phyloP scores from a whole-genome alignment of 2,797 vertebrate genomes.

The Rhinella marina region DNA sequence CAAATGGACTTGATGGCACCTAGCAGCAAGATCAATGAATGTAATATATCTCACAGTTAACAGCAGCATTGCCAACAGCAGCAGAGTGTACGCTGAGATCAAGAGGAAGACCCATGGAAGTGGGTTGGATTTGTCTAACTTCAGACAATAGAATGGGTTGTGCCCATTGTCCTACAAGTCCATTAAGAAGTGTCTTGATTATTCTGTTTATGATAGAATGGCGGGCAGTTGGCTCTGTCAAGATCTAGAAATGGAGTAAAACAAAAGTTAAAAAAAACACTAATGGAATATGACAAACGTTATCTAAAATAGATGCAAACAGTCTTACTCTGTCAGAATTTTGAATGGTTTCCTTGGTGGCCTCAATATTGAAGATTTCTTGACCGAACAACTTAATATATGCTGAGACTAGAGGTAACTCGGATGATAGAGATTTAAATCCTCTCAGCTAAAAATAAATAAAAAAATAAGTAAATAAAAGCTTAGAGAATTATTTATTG shows the following conservation, averaged over 20 bases:
- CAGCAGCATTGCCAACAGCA: constrained; percentile 68
- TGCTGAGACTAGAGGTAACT: constrained; percentile 74
- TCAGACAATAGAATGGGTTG: constrained; percentile 73
- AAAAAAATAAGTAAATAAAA: not conserved
- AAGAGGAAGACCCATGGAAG: constrained; percentile 76
- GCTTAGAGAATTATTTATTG: not conserved
- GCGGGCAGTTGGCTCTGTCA: constrained; percentile 66
- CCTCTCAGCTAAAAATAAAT: constrained; percentile 68
- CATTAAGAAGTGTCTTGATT: constrained; percentile 71
- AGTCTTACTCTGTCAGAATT: constrained; percentile 72
- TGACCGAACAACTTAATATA: constrained; percentile 78
- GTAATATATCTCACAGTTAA: constrained; percentile 72
- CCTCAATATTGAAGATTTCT: constrained; percentile 75
- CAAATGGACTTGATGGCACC: too few relatives aligned
- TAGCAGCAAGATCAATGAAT: not conserved
- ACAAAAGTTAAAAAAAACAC: not conserved
- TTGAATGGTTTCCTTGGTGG: constrained; percentile 76
- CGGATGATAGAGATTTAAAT: constrained; percentile 75
- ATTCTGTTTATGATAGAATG: constrained; percentile 69
- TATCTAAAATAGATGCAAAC: not conserved
- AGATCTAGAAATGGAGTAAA: constrained; percentile 63
- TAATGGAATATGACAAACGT: not conserved
- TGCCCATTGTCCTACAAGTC: constrained; percentile 72
- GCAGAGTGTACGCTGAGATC: constrained; percentile 80
- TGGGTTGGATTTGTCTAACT: constrained; percentile 76